Evolutionary conservation across 2,888 invertebrate species (phyloP), one percentile per base, ranked within the genome.

Genomic region (Zaprionus bogoriensis): DNA sequence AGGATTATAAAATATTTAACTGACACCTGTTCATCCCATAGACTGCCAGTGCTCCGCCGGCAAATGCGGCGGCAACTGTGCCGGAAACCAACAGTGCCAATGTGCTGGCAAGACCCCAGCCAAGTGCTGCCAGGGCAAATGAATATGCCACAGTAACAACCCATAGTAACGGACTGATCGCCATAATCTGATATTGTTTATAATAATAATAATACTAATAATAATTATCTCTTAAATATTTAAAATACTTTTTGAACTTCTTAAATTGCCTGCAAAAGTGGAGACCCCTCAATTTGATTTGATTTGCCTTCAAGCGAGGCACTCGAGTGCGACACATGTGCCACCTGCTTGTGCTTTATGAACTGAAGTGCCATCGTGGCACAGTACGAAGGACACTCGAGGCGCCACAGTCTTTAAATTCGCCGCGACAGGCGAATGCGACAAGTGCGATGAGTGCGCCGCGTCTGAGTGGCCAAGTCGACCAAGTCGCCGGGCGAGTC

Each of bases 1-100:
- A 30, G 4, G 7, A 12, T 30, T 12, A n/a, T 27, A 1, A 28
- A 27, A n/a, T 4, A 5, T 14, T 6, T 46, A 4, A 17, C 47
- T 14, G n/a, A 12, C 20, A 48, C 7, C 32, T 25, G 41, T n/a
- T 41, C 41, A 19, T 4, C 30, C 25, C 10, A 36, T 22, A 88
- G 88, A 80, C 74, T 88, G 88, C 67, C 88, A 88, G 73, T 88
- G 88, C 68, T 71, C 74, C 25, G 50, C 83, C 45, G 80, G 74
- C 46, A 82, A 88, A 68, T 88, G 88, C 53, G 87, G 88, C 10
- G 74, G 79, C 28, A 85, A 67, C 53, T 88, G 88, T 51, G 53
- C 69, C 61, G 88, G 87, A 63, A 82, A 85, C 51, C 75, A 84
- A 50, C 71, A 88, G 36, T 88, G 88, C 48, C 84, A 87, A 44